phyloP scores from a whole-genome alignment of 2,797 vertebrate species.

The Potorous gilbertii region DNA sequence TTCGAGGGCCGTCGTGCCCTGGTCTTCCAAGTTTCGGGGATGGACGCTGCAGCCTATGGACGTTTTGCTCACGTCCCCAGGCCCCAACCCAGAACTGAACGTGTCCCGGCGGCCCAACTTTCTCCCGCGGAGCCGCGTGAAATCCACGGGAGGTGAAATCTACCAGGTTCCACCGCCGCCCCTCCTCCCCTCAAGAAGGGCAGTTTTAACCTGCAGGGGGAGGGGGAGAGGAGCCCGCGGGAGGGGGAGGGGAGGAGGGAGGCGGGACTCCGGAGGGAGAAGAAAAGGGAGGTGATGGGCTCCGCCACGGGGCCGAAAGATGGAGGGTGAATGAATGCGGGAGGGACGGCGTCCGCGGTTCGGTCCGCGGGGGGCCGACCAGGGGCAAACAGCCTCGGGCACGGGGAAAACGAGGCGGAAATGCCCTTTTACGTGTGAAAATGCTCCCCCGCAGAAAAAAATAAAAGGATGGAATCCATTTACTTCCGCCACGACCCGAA shows the following conservation, averaged over 20 bases:
- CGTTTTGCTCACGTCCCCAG: background rate
- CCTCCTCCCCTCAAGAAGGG: background rate
- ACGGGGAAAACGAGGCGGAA: background rate
- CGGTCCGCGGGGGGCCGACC: background rate
- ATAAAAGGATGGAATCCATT: background rate
- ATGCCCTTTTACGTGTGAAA: background rate
- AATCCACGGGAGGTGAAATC: background rate
- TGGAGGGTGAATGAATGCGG: background rate
- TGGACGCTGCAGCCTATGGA: background rate
- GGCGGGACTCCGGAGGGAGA: background rate
- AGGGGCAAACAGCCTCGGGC: background rate
- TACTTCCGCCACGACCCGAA: background rate
- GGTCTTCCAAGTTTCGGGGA: background rate
- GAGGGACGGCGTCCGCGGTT: background rate
- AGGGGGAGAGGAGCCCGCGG: background rate
- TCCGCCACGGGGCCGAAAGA: background rate
- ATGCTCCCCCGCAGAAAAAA: background rate
- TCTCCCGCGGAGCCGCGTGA: background rate
- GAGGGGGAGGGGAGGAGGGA: background rate
- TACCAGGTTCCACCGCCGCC: background rate
- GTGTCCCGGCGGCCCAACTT: background rate
- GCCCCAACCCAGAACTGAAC: background rate
- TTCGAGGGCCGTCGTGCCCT: background rate
- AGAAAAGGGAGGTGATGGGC: background rate
- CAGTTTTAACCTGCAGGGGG: background rate